Evolutionary conservation across 2,797 vertebrate species (phyloP).

Genomic region (Eulemur mongoz): DNA sequence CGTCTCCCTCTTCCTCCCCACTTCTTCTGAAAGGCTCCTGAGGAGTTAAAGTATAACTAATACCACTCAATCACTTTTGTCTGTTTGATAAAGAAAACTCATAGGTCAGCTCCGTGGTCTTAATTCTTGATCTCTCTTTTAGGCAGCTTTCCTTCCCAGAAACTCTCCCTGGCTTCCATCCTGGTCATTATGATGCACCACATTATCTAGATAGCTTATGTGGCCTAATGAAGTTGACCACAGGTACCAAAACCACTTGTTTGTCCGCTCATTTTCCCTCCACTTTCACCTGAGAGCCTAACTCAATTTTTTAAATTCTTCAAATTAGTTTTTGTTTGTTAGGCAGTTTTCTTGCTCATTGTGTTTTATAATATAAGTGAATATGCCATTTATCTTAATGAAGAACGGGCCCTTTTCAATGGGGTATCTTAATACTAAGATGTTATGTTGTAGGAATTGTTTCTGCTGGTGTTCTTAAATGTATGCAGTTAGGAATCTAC

Average conservation of each 20-base stretch:
- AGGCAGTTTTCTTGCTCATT: background rate
- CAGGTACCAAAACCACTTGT: background rate
- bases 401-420: slow-evolving; percentile 14
- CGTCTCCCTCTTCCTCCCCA: slow-evolving; percentile 11
- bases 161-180: slow-evolving; percentile 64
- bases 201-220: slow-evolving; percentile 50
- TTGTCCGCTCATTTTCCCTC: background rate
- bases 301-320: background rate
- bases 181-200: background rate
- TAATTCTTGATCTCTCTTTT: slow-evolving; percentile 82
- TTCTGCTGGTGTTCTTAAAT: slow-evolving; percentile 49
- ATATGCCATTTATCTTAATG: slow-evolving; percentile 47
- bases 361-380: slow-evolving; percentile 58
- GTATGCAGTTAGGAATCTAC: slow-evolving; percentile 20
- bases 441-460: slow-evolving; percentile 16
- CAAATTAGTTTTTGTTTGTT: slow-evolving; percentile 41
- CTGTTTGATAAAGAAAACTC: slow-evolving; percentile 89
- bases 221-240: slow-evolving; percentile 24
- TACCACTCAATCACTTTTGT: slow-evolving; percentile 87
- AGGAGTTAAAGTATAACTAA: slow-evolving; percentile 98
- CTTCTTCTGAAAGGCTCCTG: slow-evolving; percentile 84
- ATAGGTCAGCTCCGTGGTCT: slow-evolving; percentile 90
- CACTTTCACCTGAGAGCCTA: slow-evolving; percentile 9
- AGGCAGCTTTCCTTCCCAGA: slow-evolving; percentile 72
- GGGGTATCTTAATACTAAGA: background rate